Base-by-base conservation (phyloP, 1,140 invertebrate genomes). In the Aphelinus atriplicis region DNA sequence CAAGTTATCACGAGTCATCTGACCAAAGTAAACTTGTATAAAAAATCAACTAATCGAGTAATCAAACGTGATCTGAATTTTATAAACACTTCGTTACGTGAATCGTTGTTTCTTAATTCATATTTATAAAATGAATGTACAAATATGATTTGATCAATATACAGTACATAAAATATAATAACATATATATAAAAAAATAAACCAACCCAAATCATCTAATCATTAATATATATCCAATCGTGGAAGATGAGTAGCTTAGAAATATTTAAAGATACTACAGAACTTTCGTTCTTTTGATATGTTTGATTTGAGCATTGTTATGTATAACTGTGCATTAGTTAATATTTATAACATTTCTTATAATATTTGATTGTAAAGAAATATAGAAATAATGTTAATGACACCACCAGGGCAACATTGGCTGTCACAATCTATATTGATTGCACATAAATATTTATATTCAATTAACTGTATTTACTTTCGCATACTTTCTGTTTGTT, bases 401-500 rank as follows among this genome's bases (percentile, higher is more conserved):
- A 43, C 48, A 64, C 42, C 6, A 71, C 7, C 3, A 57, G 3
- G 26, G 42, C 26, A 63, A 47, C 55, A 46, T 57, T 26, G 7
- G 48, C 7, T 56, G 2, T 67, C 1, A 72, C 47, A 50, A 61
- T 67, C 10, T 68, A 46, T 26, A 66, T 53, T 7, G 3, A 61
- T 61, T 70, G 68, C 58, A 66, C 6, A 77, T 71, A 71, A 71
- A 72, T 56, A 69, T 71, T 64, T 56, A 62, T 58, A 62, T 63
- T 48, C 42, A 63, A 63, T 26, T 26, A 60, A 77, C 26, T 64
- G 50, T 43, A 53, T 67, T 73, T 67, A 74, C 67, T 74, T 73
- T 77, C 68, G 51, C 55, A 56, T 74, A 77, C 72, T 74, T 71
- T 77, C 76, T 70, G 9, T 61, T 66, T 43, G 4, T 71, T 69